Evolutionary conservation across 1,140 invertebrate genomes (phyloP), one percentile per base, ranked within the genome.

Genomic region (Saccostrea echinata): DNA sequence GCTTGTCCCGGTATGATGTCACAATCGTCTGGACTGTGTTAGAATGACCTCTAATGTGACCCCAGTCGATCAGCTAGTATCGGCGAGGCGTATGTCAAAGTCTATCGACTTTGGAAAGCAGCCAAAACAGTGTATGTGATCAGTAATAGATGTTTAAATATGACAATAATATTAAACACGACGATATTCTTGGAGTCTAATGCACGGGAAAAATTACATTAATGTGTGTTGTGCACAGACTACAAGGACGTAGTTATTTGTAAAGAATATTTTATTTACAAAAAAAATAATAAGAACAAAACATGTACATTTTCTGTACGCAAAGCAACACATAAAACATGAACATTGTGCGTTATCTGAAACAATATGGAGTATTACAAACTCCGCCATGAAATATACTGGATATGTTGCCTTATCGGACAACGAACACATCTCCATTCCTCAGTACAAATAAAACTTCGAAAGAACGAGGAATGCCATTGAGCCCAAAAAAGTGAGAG

Each of bases 121-220:
- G 68, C 68, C 68, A 76, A 76, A 76, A 76, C 68, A 76, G 68
- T 76, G 27, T 76, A 76, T 76, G 68, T 76, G 68, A 76, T 76
- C 68, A 76, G 68, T 76, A 33, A 76, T 76, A 76, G 68, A 76
- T 76, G 68, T 76, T 76, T 76, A 76, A 76, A 76, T 76, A 76
- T 76, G 68, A 76, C 68, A 76, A 76, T 76, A 76, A 76, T 76
- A 76, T 76, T 13, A 33, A 13, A 24, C 64, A 33, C 68, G 27
- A 18, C 68, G 68, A 76, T 76, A 33, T 76, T 16, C 68, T 76
- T 76, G 68, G 68, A 76, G 68, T 33, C 30, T 18, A 76, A 27
- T 76, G 68, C 27, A 76, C 68, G 30, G 27, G 12, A 18, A 76
- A 33, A 76, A 30, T 24, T 76, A 16, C 68, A 33, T 11, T 43